phyloP scores from a whole-genome alignment of 2,888 invertebrate species.

The Parnassius smintheus region DNA sequence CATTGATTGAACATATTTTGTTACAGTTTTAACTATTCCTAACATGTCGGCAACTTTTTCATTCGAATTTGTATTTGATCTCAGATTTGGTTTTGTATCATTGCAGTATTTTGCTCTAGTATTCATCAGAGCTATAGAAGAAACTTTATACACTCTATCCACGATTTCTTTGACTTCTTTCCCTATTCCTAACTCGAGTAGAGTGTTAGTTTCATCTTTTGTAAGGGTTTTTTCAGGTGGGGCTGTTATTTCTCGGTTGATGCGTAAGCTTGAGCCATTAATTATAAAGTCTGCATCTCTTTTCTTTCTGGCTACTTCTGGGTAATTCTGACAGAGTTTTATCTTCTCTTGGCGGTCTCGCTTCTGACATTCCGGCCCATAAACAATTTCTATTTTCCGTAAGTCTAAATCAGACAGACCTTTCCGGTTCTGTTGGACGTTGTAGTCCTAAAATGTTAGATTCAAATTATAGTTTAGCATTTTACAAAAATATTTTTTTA shows the following conservation, averaged over 20 bases:
- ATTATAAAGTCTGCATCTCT: conserved; percentile 35
- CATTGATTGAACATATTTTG: conserved; percentile 42
- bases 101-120: conserved; percentile 55
- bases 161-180: conserved; percentile 48
- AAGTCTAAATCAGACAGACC: conserved; percentile 51
- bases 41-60: conserved; percentile 38
- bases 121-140: conserved; percentile 46
- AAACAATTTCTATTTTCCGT: conserved; percentile 58
- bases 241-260: conserved; percentile 62
- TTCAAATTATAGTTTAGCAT: too few species aligned
- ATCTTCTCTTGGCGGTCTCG: conserved; percentile 61
- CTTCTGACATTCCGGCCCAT: conserved; percentile 55
- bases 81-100: conserved; percentile 28
- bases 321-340: conserved; percentile 62
- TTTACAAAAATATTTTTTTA: too few species aligned
- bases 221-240: conserved; percentile 38
- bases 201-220: conserved; percentile 4
- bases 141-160: conserved; percentile 47
- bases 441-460: conserved; percentile 47
- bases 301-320: conserved; percentile 48
- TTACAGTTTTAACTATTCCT: conserved; percentile 44
- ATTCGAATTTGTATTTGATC: conserved; percentile 17
- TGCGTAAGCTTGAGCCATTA: conserved; percentile 46
- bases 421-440: conserved; percentile 43
- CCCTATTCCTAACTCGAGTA: conserved; percentile 48